These are phyloP conservation scores for Corynorhinus townsendii DNA, from an alignment of 2,113 vertebrate genomes.

Conservation along the genomic window DNA sequence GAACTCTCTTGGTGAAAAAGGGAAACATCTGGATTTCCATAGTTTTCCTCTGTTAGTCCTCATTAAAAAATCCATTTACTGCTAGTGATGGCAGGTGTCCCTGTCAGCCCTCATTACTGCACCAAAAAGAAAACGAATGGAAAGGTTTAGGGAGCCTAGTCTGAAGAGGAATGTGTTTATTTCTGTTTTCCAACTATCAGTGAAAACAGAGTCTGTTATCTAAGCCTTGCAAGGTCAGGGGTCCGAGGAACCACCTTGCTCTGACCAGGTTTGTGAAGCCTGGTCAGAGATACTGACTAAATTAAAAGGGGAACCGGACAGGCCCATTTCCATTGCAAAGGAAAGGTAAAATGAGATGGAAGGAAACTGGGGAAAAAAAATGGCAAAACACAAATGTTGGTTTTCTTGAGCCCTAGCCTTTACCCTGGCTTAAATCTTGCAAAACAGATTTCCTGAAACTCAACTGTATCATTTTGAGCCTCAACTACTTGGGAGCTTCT, in stretches of 20 bases:
- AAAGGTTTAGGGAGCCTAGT: not conserved
- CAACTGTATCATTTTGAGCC: not conserved
- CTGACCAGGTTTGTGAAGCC: not conserved
- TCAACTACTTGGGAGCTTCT: not conserved
- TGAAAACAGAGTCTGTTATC: conserved; percentile 29
- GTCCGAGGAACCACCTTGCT: not conserved
- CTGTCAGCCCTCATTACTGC: conserved; percentile 24
- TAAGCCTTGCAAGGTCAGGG: not conserved
- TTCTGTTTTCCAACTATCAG: conserved; percentile 12
- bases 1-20: not conserved
- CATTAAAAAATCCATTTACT: conserved; percentile 51
- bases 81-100: not conserved
- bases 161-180: not conserved
- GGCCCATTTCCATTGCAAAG: not conserved
- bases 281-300: not conserved
- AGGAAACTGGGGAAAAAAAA: not conserved
- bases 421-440: not conserved
- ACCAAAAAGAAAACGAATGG: conserved; percentile 21
- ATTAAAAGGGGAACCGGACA: not conserved
- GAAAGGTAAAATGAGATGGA: not conserved
- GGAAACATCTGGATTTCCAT: not conserved
- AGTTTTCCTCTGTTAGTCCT: conserved; percentile 31
- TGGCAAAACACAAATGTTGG: not conserved
- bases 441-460: conserved; percentile 7
- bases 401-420: not conserved